phyloP scores from a whole-genome alignment of 2,888 invertebrate species.

The Thera obeliscata region DNA sequence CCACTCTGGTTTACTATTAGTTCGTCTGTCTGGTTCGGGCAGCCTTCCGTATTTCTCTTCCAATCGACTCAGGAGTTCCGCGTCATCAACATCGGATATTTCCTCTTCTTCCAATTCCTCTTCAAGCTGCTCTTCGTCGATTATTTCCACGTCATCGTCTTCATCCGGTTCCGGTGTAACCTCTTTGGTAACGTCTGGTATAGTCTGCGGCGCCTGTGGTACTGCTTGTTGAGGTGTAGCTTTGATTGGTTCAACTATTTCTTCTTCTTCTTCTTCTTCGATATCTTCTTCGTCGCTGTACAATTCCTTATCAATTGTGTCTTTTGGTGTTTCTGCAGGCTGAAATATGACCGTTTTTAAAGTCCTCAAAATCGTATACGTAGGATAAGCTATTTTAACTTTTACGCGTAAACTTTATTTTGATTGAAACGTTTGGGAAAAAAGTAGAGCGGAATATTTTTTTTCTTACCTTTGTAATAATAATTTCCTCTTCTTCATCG shows the following conservation, averaged over 20 bases:
- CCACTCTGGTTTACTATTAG: conserved; percentile 67
- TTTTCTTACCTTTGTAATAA: conserved; percentile 48
- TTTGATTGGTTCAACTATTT: conserved; percentile 37
- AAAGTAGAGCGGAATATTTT: neutral
- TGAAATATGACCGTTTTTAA: conserved; percentile 40
- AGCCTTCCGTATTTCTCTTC: conserved; percentile 90
- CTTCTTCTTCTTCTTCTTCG: conserved; percentile 58
- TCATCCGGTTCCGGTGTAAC: conserved; percentile 63
- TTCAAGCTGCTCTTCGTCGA: conserved; percentile 76
- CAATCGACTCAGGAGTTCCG: conserved; percentile 87
- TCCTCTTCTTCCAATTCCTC: conserved; percentile 79
- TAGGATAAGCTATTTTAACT: no score
- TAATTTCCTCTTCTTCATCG: conserved; percentile 53
- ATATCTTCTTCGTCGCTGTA: conserved; percentile 71
- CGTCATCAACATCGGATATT: conserved; percentile 88
- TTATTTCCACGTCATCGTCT: conserved; percentile 76
- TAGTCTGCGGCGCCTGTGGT: conserved; percentile 22
- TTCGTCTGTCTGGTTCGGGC: conserved; percentile 80
- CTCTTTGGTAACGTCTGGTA: conserved; percentile 45
- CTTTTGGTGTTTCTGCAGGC: conserved; percentile 45
- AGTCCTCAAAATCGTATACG: neutral
- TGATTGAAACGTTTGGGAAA: no score
- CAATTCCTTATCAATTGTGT: conserved; percentile 61
- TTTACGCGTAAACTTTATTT: no score
- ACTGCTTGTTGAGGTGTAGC: conserved; percentile 50